Conservation (phyloP, 92 coral and sea anemone species). For the Epizoanthus scotinus region DNA sequence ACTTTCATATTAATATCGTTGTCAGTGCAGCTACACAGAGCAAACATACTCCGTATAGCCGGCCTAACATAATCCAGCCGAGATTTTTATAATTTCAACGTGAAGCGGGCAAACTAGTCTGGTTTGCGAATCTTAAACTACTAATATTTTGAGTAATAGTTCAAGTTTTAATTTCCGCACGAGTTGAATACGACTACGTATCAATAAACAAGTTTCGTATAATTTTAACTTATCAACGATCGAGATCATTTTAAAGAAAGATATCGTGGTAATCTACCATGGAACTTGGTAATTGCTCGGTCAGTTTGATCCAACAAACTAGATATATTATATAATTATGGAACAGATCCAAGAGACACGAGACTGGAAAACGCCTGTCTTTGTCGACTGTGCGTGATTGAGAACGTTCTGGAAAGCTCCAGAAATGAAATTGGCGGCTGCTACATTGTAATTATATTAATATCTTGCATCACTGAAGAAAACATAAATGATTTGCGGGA, state of each 20-base stretch:
- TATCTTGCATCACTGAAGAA: neutral
- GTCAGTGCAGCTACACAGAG: neutral
- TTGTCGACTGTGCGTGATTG: too few relatives aligned
- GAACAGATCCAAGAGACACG: neutral
- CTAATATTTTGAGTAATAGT: neutral
- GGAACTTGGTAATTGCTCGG: neutral
- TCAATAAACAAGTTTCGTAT: neutral
- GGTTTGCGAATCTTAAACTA: neutral
- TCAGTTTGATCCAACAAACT: neutral
- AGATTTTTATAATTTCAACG: neutral
- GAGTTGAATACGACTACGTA: neutral
- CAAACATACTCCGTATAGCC: neutral
- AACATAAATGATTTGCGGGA: neutral
- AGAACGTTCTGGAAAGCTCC: slow-evolving; percentile 3
- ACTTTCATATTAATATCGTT: neutral
- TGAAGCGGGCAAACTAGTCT: neutral
- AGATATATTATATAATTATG: neutral
- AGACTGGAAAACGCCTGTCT: neutral
- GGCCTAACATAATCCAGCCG: neutral
- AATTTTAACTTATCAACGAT: neutral
- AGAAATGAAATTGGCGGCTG: neutral
- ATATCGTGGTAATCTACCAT: neutral
- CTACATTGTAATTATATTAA: neutral
- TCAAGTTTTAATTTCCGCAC: neutral
- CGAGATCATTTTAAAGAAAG: neutral